phyloP scores from a whole-genome alignment of 1,140 invertebrate species.

The Zaprionus africanus region DNA sequence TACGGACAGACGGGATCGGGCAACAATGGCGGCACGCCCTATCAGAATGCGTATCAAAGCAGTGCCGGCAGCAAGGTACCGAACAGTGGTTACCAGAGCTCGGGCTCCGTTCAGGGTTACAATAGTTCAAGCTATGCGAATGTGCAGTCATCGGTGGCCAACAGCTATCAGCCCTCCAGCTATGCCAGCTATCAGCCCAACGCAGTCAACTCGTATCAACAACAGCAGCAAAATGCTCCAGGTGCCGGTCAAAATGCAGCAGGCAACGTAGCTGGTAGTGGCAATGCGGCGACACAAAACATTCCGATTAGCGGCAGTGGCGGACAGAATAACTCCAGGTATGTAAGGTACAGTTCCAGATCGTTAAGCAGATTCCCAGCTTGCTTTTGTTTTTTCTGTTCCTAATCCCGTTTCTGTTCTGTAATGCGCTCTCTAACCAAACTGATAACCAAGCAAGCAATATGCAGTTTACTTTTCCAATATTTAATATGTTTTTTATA shows the following conservation, averaged over 20 bases:
- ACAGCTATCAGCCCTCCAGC: constrained; percentile 78
- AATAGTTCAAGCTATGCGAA: constrained; percentile 76
- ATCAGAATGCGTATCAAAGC: constrained; percentile 78
- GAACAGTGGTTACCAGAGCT: constrained; percentile 69
- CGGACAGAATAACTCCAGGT: constrained; percentile 79
- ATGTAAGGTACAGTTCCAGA: constrained; percentile 11
- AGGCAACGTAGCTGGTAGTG: constrained; percentile 57
- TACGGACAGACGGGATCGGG: constrained; percentile 67
- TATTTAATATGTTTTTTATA: constrained; percentile 5
- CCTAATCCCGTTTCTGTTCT: not conserved
- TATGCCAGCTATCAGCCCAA: constrained; percentile 81
- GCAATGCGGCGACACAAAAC: constrained; percentile 70
- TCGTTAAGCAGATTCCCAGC: too few relatives aligned
- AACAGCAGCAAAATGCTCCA: constrained; percentile 58
- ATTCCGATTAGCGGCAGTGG: constrained; percentile 82
- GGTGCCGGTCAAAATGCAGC: constrained; percentile 51
- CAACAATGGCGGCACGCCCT: constrained; percentile 50
- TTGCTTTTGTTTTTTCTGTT: constrained; percentile 25
- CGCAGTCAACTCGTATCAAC: constrained; percentile 78
- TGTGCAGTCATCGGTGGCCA: constrained; percentile 79
- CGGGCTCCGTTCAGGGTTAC: constrained; percentile 61
- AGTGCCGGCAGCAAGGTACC: constrained; percentile 62
- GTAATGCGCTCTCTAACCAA: constrained; percentile 14
- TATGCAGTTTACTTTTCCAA: constrained; percentile 3
- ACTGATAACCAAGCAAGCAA: not conserved